These are phyloP conservation scores for Odobenus rosmarus DNA, from an alignment of 2,113 vertebrate genomes.

Conservation along the genomic window DNA sequence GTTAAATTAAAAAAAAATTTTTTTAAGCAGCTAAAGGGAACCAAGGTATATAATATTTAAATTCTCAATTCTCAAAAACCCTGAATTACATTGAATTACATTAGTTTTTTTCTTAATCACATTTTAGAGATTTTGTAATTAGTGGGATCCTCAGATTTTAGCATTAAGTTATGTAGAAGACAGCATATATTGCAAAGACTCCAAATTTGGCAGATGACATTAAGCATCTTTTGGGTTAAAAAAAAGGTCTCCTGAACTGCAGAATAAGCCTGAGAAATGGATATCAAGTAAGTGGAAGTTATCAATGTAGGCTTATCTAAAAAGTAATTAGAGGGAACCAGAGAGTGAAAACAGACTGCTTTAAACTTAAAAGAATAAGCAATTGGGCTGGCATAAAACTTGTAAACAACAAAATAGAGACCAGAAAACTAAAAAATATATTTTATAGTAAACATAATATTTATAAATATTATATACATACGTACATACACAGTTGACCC, in stretches of 20 bases:
- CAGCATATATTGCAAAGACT: neutral
- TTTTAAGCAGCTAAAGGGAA: neutral
- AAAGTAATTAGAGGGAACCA: neutral
- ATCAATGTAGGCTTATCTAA: neutral
- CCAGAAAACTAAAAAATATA: neutral
- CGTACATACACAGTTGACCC: neutral
- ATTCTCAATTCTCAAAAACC: neutral
- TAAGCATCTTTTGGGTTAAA: neutral
- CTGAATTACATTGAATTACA: neutral
- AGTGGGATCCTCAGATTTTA: neutral
- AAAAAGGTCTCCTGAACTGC: neutral
- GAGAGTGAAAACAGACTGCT: neutral
- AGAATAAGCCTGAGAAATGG: neutral
- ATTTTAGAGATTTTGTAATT: neutral
- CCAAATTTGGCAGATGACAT: neutral
- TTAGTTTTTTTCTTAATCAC: neutral
- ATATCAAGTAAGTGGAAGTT: neutral
- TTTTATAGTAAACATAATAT: neutral
- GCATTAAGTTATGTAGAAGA: neutral
- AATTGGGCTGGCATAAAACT: neutral
- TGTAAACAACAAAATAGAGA: neutral
- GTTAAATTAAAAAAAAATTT: neutral
- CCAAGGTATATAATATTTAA: neutral
- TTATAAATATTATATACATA: neutral
- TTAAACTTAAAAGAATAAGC: neutral